These are phyloP conservation scores for Lysandra bellargus DNA, from an alignment of 2,888 invertebrate species.

Conservation along the genomic window DNA sequence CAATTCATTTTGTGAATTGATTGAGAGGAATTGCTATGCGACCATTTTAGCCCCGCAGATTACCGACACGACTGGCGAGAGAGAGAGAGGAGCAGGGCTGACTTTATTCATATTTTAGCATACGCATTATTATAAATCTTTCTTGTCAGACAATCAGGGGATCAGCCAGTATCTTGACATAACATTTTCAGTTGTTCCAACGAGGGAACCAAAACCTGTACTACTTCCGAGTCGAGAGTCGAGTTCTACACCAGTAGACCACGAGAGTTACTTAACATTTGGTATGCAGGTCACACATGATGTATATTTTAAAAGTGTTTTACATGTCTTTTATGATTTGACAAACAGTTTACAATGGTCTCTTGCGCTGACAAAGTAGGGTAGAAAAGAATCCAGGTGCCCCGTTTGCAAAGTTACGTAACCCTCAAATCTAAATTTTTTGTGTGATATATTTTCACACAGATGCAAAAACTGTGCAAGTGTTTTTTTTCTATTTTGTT, in stretches of 20 bases:
- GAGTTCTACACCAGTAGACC: neutral
- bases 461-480: neutral
- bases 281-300: neutral
- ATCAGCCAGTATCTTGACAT: too few relatives aligned
- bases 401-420: neutral
- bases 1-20: too few relatives aligned
- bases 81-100: too few relatives aligned
- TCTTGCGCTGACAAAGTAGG: neutral
- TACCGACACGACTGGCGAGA: too few relatives aligned
- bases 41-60: too few relatives aligned
- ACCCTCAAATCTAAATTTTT: neutral
- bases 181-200: too few relatives aligned
- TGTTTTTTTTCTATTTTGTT: neutral
- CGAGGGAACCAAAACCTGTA: too few relatives aligned
- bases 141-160: too few relatives aligned
- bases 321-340: neutral
- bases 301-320: neutral
- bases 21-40: too few relatives aligned
- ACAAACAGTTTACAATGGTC: neutral
- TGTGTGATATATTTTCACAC: too few relatives aligned
- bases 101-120: neutral
- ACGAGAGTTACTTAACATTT: neutral
- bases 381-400: neutral
- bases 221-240: too few relatives aligned
- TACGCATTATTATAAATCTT: too few relatives aligned